Conservation (phyloP, 2,797 vertebrate genomes). For the Pangasius macronema region DNA sequence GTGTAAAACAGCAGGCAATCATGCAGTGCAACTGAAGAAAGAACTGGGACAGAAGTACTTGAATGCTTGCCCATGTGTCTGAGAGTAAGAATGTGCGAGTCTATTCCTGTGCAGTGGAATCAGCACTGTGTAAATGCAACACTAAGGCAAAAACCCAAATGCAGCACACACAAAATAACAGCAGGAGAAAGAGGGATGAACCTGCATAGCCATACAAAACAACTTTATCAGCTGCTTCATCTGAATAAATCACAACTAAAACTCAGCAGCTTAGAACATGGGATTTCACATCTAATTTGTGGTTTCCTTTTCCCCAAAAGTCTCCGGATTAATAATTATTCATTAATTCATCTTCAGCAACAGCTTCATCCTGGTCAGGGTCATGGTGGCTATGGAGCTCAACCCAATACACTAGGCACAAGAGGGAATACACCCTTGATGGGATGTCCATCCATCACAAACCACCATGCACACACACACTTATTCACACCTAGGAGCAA, state of each 20-base stretch:
- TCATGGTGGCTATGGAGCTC: not conserved
- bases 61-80: slow-evolving; percentile 1
- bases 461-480: too few relatives aligned
- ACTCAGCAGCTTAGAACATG: not conserved
- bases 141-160: slow-evolving; percentile 17
- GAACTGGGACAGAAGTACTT: not conserved
- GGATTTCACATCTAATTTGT: not conserved
- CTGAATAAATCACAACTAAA: slow-evolving; percentile 24
- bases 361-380: not conserved
- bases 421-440: not conserved
- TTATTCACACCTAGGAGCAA: not conserved
- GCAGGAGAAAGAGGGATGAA: slow-evolving; percentile 6
- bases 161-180: slow-evolving; percentile 19
- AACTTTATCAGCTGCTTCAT: slow-evolving; percentile 1
- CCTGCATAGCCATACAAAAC: not conserved
- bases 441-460: not conserved
- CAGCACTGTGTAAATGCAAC: slow-evolving; percentile 32
- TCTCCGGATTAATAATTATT: not conserved
- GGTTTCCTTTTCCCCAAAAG: not conserved
- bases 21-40: slow-evolving; percentile 22
- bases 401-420: not conserved
- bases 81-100: not conserved
- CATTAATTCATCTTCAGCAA: not conserved
- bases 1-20: slow-evolving; percentile 23
- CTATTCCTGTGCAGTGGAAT: slow-evolving; percentile 24